Base-by-base conservation (phyloP, 2,113 vertebrate species). In the Fulmarus glacialis region DNA sequence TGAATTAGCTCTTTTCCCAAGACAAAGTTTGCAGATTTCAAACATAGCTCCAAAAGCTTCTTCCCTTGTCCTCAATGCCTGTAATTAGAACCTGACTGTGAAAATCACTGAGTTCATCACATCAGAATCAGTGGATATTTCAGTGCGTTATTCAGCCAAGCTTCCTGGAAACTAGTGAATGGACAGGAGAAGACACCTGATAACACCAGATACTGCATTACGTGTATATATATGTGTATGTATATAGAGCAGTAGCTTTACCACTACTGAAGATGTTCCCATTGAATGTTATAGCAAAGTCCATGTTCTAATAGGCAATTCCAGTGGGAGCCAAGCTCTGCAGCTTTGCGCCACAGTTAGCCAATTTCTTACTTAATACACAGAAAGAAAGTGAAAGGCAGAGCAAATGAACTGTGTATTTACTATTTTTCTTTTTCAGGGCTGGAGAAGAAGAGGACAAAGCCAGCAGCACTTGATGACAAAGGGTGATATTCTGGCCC, bases 331-430 rank as follows among this genome's bases (percentile, higher is more conserved):
- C 17, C 68, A 90, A 77, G 82, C 42, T 80, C 64, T 85, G 56
- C 59, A 84, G 81, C 64, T 92, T 95, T 96, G 67, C 92, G 71
- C 72, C 79, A 64, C 32, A 52, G 56, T 93, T 96, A 92, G 86
- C 24, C 95, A 93, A 81, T 75, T 85, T 86, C 67, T 96, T 96
- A 87, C 62, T 52, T 78, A 92, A 94, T 64, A 75, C 20, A 72
- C 30, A 72, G 63, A 89, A 93, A 77, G 34, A 97, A 95, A 95
- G 63, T 43, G 79, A 97, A 95, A 95, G 55, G 62, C 78, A 95
- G 38, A 97, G 63, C 19, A 91, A 91, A 88, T 43, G 15, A 82
- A 45, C 67, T 90, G n/a, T 71, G 17, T 58, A 75, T 82, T 96
- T 93, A 86, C 27, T 82, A 27, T 48, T 94, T 95, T 92, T 93